A percentile compares a stretch with the other conserved stretches of the same genome.
phyloP scores from a whole-genome alignment of 1,140 invertebrate genomes.

The Lordiphosa clarofinis region DNA sequence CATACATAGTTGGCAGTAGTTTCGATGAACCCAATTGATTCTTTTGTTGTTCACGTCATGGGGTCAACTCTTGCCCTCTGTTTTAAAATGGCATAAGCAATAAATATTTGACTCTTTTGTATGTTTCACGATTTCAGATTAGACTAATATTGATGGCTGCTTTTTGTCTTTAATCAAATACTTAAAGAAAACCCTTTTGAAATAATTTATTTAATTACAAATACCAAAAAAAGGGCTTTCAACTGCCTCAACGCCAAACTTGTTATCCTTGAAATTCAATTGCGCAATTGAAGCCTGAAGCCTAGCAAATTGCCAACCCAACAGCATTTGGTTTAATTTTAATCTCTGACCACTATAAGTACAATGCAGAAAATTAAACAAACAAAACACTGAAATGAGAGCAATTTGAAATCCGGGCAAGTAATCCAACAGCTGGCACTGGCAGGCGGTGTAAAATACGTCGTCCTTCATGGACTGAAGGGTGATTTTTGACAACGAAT shows the following conservation, averaged over 20 bases:
- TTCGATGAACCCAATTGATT: constrained; percentile 56
- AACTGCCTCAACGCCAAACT: no score
- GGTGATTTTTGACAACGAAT: constrained; percentile 55
- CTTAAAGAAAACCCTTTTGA: no score
- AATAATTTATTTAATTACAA: constrained; percentile 33
- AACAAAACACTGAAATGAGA: background rate
- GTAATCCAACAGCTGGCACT: constrained; percentile 41
- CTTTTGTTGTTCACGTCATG: constrained; percentile 34
- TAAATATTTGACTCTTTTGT: constrained; percentile 20
- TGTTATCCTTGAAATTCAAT: constrained; percentile 13
- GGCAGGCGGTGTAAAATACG: constrained; percentile 33
- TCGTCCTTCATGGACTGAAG: constrained; percentile 4
- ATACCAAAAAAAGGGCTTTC: background rate
- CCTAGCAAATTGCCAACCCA: background rate
- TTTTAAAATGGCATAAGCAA: background rate
- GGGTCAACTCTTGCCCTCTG: constrained; percentile 29
- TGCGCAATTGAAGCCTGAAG: background rate
- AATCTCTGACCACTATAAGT: constrained; percentile 4
- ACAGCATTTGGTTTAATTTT: no score
- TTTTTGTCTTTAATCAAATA: no score
- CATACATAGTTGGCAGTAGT: constrained; percentile 11
- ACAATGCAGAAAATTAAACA: constrained; percentile 3
- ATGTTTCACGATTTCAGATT: constrained; percentile 2
- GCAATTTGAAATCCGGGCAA: constrained; percentile 30
- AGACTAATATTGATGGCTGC: background rate